These are phyloP conservation scores for Pelodytes ibericus DNA, from an alignment of 2,797 vertebrate genomes.

Conservation along the genomic window DNA sequence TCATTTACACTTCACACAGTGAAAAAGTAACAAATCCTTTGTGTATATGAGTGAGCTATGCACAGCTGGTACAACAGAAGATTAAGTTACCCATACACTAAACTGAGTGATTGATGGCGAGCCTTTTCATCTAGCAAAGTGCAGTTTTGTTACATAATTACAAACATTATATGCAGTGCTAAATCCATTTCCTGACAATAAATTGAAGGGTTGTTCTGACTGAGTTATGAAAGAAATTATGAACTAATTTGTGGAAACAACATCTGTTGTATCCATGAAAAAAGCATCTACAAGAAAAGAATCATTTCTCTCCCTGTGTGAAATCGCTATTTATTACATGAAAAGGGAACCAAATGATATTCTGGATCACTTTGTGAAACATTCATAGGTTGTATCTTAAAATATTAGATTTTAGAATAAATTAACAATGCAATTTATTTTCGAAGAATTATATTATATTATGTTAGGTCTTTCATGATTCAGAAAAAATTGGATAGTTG, in stretches of 20 bases:
- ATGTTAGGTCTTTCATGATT: too few relatives aligned
- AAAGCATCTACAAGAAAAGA: slow-evolving; percentile 58
- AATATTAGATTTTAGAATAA: neutral
- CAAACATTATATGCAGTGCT: slow-evolving; percentile 65
- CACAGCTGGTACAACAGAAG: slow-evolving; percentile 66
- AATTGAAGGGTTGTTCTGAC: slow-evolving; percentile 71
- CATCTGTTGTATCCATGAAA: slow-evolving; percentile 67
- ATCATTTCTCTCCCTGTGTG: slow-evolving; percentile 63
- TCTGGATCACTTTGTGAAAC: slow-evolving; percentile 25
- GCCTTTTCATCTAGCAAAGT: slow-evolving; percentile 67
- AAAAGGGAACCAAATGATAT: slow-evolving; percentile 50
- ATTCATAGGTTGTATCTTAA: neutral
- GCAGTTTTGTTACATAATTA: slow-evolving; percentile 72
- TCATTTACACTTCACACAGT: slow-evolving; percentile 18
- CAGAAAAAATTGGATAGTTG: too few relatives aligned
- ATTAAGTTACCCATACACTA: slow-evolving; percentile 68
- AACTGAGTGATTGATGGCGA: slow-evolving; percentile 65
- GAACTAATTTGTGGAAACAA: slow-evolving; percentile 73
- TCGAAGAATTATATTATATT: too few relatives aligned
- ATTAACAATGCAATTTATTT: too few relatives aligned
- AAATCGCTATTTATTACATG: slow-evolving; percentile 63
- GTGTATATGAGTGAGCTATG: slow-evolving; percentile 29
- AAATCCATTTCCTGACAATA: slow-evolving; percentile 69
- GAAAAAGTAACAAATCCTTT: slow-evolving; percentile 14
- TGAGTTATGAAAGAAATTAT: slow-evolving; percentile 76